Conservation (phyloP, 2,113 vertebrate species). For the Notarius quadriscutis region DNA sequence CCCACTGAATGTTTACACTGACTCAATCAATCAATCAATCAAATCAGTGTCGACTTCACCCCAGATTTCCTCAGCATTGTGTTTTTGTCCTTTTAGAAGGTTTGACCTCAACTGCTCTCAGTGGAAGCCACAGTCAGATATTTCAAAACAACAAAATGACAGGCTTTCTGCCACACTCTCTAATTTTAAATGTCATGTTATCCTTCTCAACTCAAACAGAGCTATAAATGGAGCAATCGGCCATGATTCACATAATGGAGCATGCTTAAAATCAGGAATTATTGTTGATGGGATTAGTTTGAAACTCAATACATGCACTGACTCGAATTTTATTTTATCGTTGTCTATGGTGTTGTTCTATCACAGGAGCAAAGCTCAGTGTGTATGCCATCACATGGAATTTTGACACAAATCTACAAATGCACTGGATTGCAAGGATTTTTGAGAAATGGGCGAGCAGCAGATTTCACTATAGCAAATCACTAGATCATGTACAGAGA, state of each 20-base stretch:
- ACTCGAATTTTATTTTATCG: background rate
- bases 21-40: slow-evolving; percentile 25
- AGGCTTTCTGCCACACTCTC: slow-evolving; percentile 7
- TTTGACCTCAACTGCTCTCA: slow-evolving; percentile 15
- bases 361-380: background rate
- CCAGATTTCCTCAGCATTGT: slow-evolving; percentile 1
- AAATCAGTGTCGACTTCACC: slow-evolving; percentile 10
- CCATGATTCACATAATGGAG: background rate
- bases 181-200: slow-evolving; percentile 20
- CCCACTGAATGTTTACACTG: slow-evolving; percentile 10
- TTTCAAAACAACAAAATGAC: slow-evolving; percentile 5
- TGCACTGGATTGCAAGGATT: background rate
- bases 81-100: background rate
- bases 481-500: too few relatives aligned
- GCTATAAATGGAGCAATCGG: slow-evolving; percentile 4
- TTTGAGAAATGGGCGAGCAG: background rate
- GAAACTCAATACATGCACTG: background rate
- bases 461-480: background rate
- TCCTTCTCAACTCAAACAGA: background rate
- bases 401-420: background rate
- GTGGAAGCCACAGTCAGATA: slow-evolving; percentile 9
- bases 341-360: background rate
- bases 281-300: background rate
- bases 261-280: background rate
- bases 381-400: background rate